Evolutionary conservation across 92 coral and sea anemone species (phyloP).

Genomic region (Phenganax subtilis): DNA sequence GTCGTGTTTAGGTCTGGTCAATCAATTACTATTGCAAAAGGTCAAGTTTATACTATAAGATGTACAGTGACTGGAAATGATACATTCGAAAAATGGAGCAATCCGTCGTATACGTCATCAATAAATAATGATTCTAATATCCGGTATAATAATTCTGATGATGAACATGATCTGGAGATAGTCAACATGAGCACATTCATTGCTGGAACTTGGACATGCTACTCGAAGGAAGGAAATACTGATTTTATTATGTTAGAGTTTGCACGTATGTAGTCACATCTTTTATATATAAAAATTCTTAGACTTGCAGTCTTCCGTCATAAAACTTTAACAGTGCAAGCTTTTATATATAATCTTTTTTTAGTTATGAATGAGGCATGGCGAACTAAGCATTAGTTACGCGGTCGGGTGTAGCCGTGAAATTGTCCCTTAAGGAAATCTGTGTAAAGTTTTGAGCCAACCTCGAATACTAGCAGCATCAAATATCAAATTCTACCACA

Average conservation of each 20-base stretch:
- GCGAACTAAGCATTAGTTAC: no score
- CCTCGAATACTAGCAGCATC: no score
- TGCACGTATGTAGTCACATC: conserved; percentile 3
- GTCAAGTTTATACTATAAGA: neutral
- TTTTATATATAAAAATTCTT: neutral
- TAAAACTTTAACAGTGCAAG: no score
- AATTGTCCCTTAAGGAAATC: no score
- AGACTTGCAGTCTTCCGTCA: no score
- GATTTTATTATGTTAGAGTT: neutral
- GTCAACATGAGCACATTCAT: neutral
- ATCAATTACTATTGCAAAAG: neutral
- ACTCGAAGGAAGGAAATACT: conserved; percentile 16
- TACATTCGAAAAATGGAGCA: conserved; percentile 7
- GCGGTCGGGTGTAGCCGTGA: no score
- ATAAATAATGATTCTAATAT: neutral
- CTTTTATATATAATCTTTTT: no score
- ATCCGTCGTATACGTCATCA: conserved; percentile 10
- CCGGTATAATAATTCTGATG: neutral
- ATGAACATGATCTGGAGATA: conserved; percentile 5
- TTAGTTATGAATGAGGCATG: no score
- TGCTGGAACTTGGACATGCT: conserved; percentile 29
- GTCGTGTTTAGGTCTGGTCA: neutral
- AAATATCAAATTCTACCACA: no score
- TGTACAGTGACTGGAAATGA: conserved; percentile 28
- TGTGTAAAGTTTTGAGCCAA: no score